phyloP scores from a whole-genome alignment of 2,888 invertebrate species.

The Mesochorus sp. region DNA sequence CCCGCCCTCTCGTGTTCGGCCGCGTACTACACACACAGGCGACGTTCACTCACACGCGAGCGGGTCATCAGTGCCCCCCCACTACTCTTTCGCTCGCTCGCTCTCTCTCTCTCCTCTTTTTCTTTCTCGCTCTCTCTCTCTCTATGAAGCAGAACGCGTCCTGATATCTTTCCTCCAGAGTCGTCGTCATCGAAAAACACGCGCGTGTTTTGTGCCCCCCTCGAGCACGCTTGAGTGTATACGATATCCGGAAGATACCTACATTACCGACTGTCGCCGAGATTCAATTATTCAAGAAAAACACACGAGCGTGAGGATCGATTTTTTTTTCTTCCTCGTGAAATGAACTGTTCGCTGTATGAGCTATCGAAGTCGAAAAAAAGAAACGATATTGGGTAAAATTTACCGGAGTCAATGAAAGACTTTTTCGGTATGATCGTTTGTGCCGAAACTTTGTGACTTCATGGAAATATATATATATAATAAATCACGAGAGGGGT shows the following conservation, averaged over 20 bases:
- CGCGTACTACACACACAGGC: not conserved
- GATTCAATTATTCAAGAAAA: not conserved
- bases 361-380: too few species aligned
- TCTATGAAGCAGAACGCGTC: too few species aligned
- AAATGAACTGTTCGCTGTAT: too few species aligned
- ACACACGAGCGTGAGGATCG: too few species aligned
- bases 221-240: not conserved
- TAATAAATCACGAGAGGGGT: not conserved
- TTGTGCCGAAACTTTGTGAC: constrained; percentile 19
- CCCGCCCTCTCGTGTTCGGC: constrained; percentile 38
- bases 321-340: too few species aligned
- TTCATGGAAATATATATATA: constrained; percentile 22
- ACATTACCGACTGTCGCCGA: constrained; percentile 12
- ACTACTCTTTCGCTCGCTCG: too few species aligned
- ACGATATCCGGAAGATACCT: constrained; percentile 3
- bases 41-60: too few species aligned
- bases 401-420: not conserved
- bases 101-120: too few species aligned
- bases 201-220: too few species aligned
- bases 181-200: too few species aligned
- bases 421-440: not conserved
- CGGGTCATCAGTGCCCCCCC: not conserved
- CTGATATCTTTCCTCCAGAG: too few species aligned
- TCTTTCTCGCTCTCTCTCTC: too few species aligned
- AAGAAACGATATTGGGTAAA: not conserved